These are phyloP conservation scores for Oncorhynchus gorbuscha DNA, from an alignment of 2,113 vertebrate genomes.

Conservation along the genomic window DNA sequence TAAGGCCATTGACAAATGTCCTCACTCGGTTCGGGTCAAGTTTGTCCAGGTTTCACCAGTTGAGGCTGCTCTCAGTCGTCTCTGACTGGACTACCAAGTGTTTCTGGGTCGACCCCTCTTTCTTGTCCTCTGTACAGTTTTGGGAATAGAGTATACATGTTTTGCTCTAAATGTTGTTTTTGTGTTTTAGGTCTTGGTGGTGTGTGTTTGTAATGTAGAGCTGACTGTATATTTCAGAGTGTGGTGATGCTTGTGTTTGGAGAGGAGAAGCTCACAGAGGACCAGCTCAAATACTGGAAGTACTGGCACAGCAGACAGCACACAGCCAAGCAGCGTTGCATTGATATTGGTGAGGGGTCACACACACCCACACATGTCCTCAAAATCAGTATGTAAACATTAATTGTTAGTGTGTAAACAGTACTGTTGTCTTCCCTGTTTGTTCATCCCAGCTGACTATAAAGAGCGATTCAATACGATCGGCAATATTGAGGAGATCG, in stretches of 20 bases:
- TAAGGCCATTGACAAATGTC: too few species aligned
- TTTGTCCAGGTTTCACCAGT: too few species aligned
- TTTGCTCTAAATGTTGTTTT: too few species aligned
- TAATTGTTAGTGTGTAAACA: too few species aligned
- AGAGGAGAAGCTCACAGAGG: constrained; percentile 82
- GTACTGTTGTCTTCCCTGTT: background rate
- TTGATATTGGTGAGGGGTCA: constrained; percentile 79
- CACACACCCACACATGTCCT: background rate
- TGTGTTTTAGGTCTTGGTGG: background rate
- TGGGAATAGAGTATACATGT: too few species aligned
- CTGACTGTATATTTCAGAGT: constrained; percentile 62
- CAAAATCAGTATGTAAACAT: background rate
- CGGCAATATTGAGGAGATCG: constrained; percentile 85
- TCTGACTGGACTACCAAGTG: too few species aligned
- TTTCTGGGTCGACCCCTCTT: too few species aligned
- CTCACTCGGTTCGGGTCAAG: too few species aligned
- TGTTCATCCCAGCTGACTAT: constrained; percentile 76
- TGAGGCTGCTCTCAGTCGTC: too few species aligned
- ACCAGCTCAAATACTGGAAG: constrained; percentile 83
- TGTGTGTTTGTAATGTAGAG: background rate
- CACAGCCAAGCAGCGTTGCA: constrained; percentile 83
- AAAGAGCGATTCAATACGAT: constrained; percentile 89
- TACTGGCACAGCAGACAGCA: constrained; percentile 86
- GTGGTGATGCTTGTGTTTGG: constrained; percentile 86
- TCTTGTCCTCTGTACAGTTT: too few species aligned